phyloP scores from a whole-genome alignment of 2,113 vertebrate species.

The Podarcis raffonei region DNA sequence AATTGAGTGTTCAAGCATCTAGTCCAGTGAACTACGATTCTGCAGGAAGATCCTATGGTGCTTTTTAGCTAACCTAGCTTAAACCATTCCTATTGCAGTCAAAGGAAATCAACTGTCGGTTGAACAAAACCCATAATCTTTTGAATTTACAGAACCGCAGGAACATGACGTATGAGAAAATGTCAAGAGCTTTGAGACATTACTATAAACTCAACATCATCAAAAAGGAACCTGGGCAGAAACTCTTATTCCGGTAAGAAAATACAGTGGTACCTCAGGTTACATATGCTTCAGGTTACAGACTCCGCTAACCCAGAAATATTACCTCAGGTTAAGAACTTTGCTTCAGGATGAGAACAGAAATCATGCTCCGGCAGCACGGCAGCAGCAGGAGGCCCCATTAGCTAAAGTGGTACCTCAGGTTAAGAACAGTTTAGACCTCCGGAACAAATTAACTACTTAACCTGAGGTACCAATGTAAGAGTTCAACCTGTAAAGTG shows the following conservation, averaged over 20 bases:
- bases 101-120: background rate
- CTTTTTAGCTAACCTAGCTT: background rate
- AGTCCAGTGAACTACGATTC: background rate
- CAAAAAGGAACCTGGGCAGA: constrained; percentile 90
- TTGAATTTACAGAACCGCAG: constrained; percentile 65
- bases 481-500: background rate
- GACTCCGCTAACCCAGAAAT: no score
- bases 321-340: no score
- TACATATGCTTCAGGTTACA: no score
- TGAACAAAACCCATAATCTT: background rate
- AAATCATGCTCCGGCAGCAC: no score
- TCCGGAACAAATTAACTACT: no score
- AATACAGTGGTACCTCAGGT: background rate
- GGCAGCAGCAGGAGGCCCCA: no score
- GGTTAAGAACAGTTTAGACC: no score
- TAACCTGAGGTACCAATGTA: no score
- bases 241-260: constrained; percentile 88
- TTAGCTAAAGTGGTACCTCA: no score
- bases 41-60: background rate
- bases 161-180: constrained; percentile 96
- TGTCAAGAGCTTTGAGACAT: constrained; percentile 90
- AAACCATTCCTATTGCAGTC: background rate
- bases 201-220: constrained; percentile 97
- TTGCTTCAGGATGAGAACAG: no score
- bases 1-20: background rate